Evolutionary conservation across 2,797 vertebrate species (phyloP).

Genomic region (Sylvilagus floridanus): DNA sequence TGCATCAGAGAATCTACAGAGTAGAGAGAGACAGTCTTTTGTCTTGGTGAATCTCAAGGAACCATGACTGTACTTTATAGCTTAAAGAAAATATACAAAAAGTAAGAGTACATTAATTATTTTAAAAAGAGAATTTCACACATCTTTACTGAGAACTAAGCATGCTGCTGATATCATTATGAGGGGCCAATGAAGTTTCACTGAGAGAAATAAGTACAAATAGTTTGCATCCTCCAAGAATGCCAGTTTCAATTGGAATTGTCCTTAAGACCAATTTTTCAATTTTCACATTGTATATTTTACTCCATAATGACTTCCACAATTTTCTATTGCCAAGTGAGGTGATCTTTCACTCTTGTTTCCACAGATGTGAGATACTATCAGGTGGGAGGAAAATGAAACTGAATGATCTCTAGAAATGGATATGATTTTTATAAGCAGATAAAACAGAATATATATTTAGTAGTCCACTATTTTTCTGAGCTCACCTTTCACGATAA

Average conservation of each 20-base stretch:
- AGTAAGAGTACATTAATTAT: neutral
- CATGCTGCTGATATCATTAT: neutral
- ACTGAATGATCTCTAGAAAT: neutral
- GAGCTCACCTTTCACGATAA: neutral
- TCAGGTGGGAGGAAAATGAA: slow-evolving; percentile 30
- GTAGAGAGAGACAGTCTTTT: neutral
- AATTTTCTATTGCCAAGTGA: neutral
- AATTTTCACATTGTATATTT: neutral
- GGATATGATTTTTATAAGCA: slow-evolving; percentile 20
- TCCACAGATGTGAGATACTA: slow-evolving; percentile 52
- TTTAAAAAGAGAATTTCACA: neutral
- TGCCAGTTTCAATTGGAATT: neutral
- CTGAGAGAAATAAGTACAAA: neutral
- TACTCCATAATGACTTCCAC: neutral
- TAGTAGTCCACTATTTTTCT: neutral
- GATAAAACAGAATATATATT: neutral
- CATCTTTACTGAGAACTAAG: neutral
- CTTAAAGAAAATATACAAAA: neutral
- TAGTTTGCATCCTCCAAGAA: neutral
- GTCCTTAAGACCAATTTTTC: neutral
- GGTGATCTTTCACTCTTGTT: slow-evolving; percentile 2
- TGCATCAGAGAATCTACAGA: neutral
- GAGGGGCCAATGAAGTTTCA: neutral
- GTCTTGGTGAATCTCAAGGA: neutral
- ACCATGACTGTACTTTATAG: neutral